Percentiles rank a stretch among this genome's conserved stretches.
These are phyloP conservation scores for Tetrax tetrax DNA, from an alignment of 2,113 vertebrate species.

Conservation along the genomic window DNA sequence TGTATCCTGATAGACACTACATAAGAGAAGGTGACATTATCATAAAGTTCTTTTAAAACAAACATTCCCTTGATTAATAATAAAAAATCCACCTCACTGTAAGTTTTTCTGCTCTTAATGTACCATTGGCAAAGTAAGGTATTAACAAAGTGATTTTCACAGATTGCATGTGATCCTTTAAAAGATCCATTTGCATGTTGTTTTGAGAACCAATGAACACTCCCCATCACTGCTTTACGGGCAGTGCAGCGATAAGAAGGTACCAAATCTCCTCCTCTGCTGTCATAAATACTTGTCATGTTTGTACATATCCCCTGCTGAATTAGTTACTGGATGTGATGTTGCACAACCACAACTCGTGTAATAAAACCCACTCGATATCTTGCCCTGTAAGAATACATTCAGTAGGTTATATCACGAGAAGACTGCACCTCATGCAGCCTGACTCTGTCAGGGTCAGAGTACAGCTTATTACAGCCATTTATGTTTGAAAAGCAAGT, in stretches of 20 bases:
- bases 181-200: not conserved
- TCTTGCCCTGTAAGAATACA: not conserved
- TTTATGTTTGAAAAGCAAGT: not conserved
- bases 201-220: not conserved
- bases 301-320: not conserved
- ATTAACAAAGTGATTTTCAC: not conserved
- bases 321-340: not conserved
- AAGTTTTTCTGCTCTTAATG: not conserved
- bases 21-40: not conserved
- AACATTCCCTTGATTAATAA: not conserved
- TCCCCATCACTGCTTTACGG: not conserved
- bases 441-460: not conserved
- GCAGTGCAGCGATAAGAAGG: not conserved
- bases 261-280: not conserved
- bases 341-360: not conserved
- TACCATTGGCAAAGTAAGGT: not conserved
- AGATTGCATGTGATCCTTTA: not conserved
- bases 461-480: not conserved
- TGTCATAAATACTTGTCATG: not conserved
- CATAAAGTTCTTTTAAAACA: not conserved
- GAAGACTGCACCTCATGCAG: not conserved
- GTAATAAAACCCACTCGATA: not conserved
- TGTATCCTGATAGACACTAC: not conserved
- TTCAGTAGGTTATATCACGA: not conserved
- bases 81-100: not conserved